These are phyloP conservation scores for Sinosuthora webbiana DNA, from an alignment of 2,113 vertebrate genomes.

Conservation along the genomic window DNA sequence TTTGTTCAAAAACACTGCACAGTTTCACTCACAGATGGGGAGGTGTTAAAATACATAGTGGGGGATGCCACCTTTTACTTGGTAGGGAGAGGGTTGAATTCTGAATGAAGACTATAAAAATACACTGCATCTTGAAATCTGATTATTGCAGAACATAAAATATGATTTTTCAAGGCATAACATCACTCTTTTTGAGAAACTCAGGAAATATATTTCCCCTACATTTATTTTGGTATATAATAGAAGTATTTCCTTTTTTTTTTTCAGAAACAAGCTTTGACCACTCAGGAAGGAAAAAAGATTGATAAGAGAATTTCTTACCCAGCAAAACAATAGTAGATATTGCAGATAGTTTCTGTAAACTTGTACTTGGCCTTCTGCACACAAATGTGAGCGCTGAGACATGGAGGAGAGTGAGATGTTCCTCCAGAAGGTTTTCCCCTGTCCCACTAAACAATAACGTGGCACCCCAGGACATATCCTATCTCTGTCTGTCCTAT, in stretches of 20 bases:
- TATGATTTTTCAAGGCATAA: not conserved
- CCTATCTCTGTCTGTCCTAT: fast-evolving
- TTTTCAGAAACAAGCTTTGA: not conserved
- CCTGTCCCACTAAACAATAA: not conserved
- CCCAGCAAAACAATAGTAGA: not conserved
- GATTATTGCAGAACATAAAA: not conserved
- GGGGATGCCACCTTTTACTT: not conserved
- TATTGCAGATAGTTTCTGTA: not conserved
- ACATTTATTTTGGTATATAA: not conserved
- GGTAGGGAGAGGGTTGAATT: not conserved
- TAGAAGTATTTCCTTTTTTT: not conserved
- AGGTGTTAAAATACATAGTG: fast-evolving
- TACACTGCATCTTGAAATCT: not conserved
- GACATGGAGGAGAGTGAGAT: not conserved
- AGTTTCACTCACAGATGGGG: not conserved
- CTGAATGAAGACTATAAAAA: not conserved
- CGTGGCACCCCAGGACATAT: fast-evolving
- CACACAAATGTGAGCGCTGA: not conserved
- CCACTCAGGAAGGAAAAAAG: not conserved
- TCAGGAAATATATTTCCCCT: not conserved
- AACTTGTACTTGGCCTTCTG: fast-evolving
- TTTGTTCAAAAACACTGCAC: not conserved
- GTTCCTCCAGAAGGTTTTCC: not conserved
- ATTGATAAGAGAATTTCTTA: not conserved
- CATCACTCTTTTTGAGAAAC: not conserved